These are phyloP conservation scores for Lasioglossum albipes DNA, from an alignment of 1,140 invertebrate species.

Conservation along the genomic window DNA sequence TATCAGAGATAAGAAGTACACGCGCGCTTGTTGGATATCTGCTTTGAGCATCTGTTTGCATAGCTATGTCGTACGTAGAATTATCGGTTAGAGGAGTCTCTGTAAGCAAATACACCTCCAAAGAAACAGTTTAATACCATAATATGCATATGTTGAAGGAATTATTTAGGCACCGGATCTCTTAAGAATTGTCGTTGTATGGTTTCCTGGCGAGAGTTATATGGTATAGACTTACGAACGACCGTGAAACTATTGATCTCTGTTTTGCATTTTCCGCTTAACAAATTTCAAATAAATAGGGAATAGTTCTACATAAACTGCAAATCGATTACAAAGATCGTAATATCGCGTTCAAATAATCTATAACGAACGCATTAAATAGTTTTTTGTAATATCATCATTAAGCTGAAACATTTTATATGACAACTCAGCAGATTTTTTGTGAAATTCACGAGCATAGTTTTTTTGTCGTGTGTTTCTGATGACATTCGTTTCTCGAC, in stretches of 20 bases:
- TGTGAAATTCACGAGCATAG: background rate
- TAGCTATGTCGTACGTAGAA: background rate
- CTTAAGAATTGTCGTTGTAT: conserved; percentile 36
- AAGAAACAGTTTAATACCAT: conserved; percentile 13
- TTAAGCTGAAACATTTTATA: background rate
- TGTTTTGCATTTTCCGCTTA: conserved; percentile 17
- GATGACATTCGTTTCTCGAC: background rate
- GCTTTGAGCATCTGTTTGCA: background rate
- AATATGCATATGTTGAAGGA: background rate
- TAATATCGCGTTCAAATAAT: background rate
- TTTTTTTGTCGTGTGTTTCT: background rate
- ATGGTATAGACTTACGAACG: conserved; percentile 58
- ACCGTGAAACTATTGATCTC: conserved; percentile 68
- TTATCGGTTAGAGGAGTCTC: background rate
- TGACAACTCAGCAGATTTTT: conserved; percentile 1
- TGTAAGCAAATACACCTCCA: background rate
- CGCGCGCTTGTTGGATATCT: background rate
- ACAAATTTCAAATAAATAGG: background rate
- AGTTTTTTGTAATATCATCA: background rate
- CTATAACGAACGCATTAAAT: background rate
- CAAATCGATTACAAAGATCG: conserved; percentile 2
- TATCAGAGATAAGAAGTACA: background rate
- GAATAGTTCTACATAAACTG: background rate
- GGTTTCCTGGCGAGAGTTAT: conserved; percentile 63
- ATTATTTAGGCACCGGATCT: conserved; percentile 11